Percentiles rank a stretch among this genome's conserved stretches.
Evolutionary conservation across 2,113 vertebrate species (phyloP).

Genomic region (Pseudonaja textilis): DNA sequence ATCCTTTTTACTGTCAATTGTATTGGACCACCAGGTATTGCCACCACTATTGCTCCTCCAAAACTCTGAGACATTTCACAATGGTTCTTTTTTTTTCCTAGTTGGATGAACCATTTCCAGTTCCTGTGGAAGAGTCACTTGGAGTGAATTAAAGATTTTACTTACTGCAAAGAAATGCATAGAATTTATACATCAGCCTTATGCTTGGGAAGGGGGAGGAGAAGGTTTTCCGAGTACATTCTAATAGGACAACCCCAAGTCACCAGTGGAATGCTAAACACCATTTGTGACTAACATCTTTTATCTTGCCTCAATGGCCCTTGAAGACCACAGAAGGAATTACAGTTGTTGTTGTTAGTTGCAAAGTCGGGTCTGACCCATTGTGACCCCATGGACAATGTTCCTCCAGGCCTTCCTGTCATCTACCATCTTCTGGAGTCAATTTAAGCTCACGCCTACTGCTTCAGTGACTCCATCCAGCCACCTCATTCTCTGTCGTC

Average conservation of each 20-base stretch:
- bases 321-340: not conserved
- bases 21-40: not conserved
- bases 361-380: too few species aligned
- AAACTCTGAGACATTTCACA: not conserved
- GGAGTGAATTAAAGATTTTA: not conserved
- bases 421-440: too few species aligned
- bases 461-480: too few species aligned
- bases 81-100: not conserved
- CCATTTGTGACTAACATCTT: not conserved
- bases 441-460: too few species aligned
- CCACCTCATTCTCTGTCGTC: too few species aligned
- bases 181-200: not conserved
- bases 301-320: not conserved
- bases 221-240: not conserved
- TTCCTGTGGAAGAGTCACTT: not conserved
- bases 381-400: too few species aligned
- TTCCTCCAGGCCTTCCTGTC: too few species aligned
- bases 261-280: not conserved
- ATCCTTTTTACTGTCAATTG: not conserved
- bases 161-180: accelerated
- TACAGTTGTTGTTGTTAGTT: not conserved
- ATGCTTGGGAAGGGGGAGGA: not conserved
- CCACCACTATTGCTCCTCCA: not conserved
- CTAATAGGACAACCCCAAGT: not conserved
- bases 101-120: not conserved